These are phyloP conservation scores for Rhinoraja longicauda DNA, from an alignment of 2,797 vertebrate species.

Conservation along the genomic window DNA sequence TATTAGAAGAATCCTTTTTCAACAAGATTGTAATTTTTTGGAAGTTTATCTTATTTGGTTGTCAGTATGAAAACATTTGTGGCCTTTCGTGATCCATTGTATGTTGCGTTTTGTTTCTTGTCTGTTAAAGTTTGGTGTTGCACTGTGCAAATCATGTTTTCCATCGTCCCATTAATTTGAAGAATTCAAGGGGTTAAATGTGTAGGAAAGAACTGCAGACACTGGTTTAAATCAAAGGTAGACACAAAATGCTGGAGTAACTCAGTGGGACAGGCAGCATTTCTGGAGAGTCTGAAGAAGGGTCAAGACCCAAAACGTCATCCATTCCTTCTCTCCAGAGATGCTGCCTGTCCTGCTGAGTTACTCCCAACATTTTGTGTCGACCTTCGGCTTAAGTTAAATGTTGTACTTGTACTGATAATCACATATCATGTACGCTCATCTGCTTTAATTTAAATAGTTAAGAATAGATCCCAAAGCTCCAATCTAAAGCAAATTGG, in stretches of 20 bases:
- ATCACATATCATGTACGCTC: neutral
- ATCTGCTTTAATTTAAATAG: neutral
- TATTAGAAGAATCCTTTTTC: neutral
- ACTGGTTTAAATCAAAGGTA: too few species aligned
- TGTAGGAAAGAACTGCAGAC: too few species aligned
- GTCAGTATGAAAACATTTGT: neutral
- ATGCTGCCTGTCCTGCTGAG: too few species aligned
- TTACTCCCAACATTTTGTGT: too few species aligned
- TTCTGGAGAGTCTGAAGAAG: too few species aligned
- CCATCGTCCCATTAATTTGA: neutral
- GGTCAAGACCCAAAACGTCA: too few species aligned
- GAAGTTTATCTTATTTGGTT: neutral
- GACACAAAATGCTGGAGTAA: too few species aligned
- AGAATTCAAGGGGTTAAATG: neutral
- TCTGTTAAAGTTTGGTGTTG: neutral
- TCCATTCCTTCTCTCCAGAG: too few species aligned
- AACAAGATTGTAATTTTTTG: neutral
- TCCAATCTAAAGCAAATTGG: neutral
- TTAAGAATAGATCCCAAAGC: neutral
- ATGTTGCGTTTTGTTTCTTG: neutral
- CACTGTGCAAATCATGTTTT: neutral
- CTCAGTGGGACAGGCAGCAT: too few species aligned
- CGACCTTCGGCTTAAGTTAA: neutral
- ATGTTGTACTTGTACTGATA: neutral
- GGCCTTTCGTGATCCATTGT: neutral